phyloP scores from a whole-genome alignment of 2,797 vertebrate genomes.

The Danio aesculapii region DNA sequence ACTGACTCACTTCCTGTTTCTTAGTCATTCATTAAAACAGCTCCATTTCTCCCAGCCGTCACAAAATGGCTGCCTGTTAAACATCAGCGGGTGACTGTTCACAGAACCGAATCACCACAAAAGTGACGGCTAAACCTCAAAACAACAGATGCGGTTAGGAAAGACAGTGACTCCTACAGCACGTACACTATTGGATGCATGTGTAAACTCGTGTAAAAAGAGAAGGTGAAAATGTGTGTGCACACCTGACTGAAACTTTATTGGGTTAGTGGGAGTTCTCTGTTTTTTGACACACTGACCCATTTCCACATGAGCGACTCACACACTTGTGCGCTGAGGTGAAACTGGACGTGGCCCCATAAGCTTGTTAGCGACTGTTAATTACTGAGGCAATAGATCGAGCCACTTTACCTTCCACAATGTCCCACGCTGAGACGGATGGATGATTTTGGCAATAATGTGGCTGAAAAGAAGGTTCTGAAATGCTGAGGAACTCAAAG shows the following conservation, averaged over 20 bases:
- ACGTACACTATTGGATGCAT: not conserved
- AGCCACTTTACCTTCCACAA: conserved; percentile 19
- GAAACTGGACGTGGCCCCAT: conserved; percentile 35
- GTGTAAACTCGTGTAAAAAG: not conserved
- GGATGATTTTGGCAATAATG: conserved; percentile 26
- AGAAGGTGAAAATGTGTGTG: not conserved
- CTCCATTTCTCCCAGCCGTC: conserved; percentile 73
- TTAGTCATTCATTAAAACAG: conserved; percentile 80
- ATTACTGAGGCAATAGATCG: conserved; percentile 40
- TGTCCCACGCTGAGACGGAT: not conserved
- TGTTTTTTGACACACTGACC: conserved; percentile 62
- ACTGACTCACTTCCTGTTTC: conserved; percentile 82
- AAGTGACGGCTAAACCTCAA: conserved; percentile 26
- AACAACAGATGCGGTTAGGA: not conserved
- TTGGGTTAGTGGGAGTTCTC: conserved; percentile 43
- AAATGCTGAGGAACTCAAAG: not conserved
- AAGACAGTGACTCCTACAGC: not conserved
- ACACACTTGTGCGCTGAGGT: conserved; percentile 52
- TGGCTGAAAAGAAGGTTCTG: not conserved
- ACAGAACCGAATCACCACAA: conserved; percentile 39
- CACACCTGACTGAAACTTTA: conserved; percentile 27
- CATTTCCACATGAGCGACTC: conserved; percentile 52
- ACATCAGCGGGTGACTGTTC: conserved; percentile 37
- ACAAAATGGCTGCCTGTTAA: conserved; percentile 69
- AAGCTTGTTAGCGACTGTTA: conserved; percentile 49